Conservation (phyloP, 2,113 vertebrate species). For the Bombycilla garrulus region DNA sequence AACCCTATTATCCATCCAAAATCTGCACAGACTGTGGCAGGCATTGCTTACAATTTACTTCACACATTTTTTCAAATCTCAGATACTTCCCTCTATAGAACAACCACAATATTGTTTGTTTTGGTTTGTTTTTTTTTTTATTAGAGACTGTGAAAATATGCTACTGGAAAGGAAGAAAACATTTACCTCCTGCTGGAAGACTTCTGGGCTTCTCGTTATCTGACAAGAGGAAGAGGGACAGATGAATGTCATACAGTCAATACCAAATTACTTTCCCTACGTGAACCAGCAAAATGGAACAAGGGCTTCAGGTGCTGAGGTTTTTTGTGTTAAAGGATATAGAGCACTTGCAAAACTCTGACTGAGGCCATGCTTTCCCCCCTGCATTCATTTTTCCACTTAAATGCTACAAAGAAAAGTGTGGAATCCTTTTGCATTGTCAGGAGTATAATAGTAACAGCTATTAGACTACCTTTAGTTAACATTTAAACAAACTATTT, state of each 20-base stretch:
- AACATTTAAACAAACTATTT: not conserved
- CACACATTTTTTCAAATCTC: not conserved
- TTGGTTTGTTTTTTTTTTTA: too few species aligned
- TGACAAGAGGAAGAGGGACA: not conserved
- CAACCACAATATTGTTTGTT: fast-evolving
- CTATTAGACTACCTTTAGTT: not conserved
- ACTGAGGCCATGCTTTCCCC: not conserved
- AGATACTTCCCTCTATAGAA: not conserved
- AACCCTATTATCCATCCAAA: not conserved
- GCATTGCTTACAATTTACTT: not conserved
- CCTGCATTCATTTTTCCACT: not conserved
- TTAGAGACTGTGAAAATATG: not conserved
- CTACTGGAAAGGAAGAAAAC: not conserved
- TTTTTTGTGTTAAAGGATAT: not conserved
- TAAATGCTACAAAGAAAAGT: not conserved
- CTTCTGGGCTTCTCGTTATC: slow-evolving; percentile 25
- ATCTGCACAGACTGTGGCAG: not conserved
- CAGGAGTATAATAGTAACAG: not conserved
- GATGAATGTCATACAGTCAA: not conserved
- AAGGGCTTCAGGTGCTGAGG: not conserved
- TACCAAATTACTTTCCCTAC: not conserved
- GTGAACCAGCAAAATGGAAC: not conserved
- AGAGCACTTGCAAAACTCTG: not conserved
- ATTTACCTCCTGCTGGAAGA: not conserved
- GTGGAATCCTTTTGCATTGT: not conserved